Evolutionary conservation across 2,888 invertebrate genomes (phyloP), one percentile per base, ranked within the genome.

Genomic region (Watsonalla cultraria): DNA sequence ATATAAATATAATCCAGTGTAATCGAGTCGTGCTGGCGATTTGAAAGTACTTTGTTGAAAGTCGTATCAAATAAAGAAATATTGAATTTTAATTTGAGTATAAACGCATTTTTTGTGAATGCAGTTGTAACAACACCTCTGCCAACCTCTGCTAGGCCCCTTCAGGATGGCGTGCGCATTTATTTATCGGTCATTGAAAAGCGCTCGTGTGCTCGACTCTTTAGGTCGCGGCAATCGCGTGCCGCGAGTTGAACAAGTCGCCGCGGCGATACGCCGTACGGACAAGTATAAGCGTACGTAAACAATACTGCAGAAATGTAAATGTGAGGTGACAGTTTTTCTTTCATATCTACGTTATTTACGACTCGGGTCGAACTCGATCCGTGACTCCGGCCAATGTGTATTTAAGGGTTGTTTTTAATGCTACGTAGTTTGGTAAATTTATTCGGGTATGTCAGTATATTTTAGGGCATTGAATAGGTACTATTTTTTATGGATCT

Each of bases 301-400:
- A 11, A 39, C 37, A 15, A 49, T 14, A 49, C 49, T 56, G 59
- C 62, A 68, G 58, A 67, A 62, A 64, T 66, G 59, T 61, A 60
- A 62, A 66, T 62, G 42, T 42, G 15, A 49, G 13, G 49, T 54
- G 55, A 59, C 56, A 47, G 58, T 52, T 62, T 57, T 58, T 57
- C 58, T 63, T 63, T 57, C 59, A 61, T 61, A 62, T 62, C 58
- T 53, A 53, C 51, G 53, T 62, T 64, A 65, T 68, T 64, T 66
- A 66, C 61, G 53, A 51, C 52, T 8, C 57, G 46, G 49, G 7
- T 9, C 7, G 37, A 14, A 37, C 15, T 39, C 14, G 14, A 49
- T 37, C 14, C 37, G 15, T 37, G 15, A 49, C 49, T 49, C 8
- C 2, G 7, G 37, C 15, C 49, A 6, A 39, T 39, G 34, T 49